phyloP scores from a whole-genome alignment of 2,113 vertebrate species.

The Ictidomys tridecemlineatus region DNA sequence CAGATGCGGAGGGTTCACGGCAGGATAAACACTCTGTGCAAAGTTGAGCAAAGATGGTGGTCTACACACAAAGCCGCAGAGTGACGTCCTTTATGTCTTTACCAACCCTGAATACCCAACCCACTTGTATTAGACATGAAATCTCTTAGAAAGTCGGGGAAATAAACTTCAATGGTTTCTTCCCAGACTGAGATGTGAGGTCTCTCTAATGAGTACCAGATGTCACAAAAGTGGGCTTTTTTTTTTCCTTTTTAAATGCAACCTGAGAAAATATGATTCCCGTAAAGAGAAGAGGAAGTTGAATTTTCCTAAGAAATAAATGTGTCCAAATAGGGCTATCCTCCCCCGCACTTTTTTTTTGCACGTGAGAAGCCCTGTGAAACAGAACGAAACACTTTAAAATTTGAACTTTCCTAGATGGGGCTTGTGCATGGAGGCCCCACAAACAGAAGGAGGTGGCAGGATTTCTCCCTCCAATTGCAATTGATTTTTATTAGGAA shows the following conservation, averaged over 20 bases:
- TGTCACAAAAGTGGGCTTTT: not conserved
- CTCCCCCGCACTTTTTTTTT: not conserved
- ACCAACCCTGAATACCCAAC: not conserved
- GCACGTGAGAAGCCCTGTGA: not conserved
- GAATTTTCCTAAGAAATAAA: not conserved
- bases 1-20: not conserved
- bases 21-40: not conserved
- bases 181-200: not conserved
- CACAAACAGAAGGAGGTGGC: not conserved
- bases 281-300: not conserved
- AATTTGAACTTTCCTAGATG: not conserved
- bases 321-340: not conserved
- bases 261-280: not conserved
- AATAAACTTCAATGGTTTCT: not conserved
- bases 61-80: not conserved
- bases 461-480: not conserved
- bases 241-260: not conserved
- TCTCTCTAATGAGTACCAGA: not conserved
- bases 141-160: not conserved
- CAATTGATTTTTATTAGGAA: slow-evolving; percentile 50
- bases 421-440: not conserved
- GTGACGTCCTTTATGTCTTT: not conserved
- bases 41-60: not conserved
- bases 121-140: not conserved
- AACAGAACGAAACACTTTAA: not conserved